Base-by-base conservation (phyloP, 2,888 invertebrate genomes). In the Ctena decussata region DNA sequence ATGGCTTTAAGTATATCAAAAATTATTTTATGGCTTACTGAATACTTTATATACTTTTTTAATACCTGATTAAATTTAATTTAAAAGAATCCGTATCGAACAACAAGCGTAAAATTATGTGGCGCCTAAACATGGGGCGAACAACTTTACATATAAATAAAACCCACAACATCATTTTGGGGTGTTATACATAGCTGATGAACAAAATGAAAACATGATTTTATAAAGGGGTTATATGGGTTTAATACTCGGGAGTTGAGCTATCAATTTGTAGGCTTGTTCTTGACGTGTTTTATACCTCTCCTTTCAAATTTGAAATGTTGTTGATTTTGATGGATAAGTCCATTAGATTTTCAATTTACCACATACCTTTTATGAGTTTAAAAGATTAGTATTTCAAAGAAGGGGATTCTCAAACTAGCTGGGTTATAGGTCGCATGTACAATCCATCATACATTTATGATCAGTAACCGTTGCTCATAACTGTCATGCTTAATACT, bases 301-400 rank as follows among this genome's bases (percentile, higher is more conserved):
- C 65, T 35, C 65, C 65, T 65, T 65, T 65, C 65, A 65, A 12
- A 35, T 65, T 65, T 74, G 73, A 80, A 84, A 72, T 75, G 60
- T 53, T 82, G 82, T 82, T 82, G 69, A 41, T 82, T 78, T 82
- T 75, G 78, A 78, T 71, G 41, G 78, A 75, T 77, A 77, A 60
- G 46, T 15, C 44, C 57, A 82, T 70, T 82, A 78, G 77, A 65
- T 35, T 65, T 65, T 30, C 65, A 65, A 65, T 65, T 65, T 65
- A 65, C 65, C 65, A 65, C 65, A 65, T 65, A 65, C 65, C 35
- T 11, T 3, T 35, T 65, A 35, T 35, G 30, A 65, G 65, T 65
- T 65, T 65, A 35, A 65, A 65, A 35, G 65, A 65, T 65, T 65
- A 65, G 65, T 35, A 65, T 65, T 65, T 65, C 65, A 65, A 65